Evolutionary conservation across 2,888 invertebrate genomes (phyloP), one percentile per base, ranked within the genome.

Genomic region (Diarsia mendica): DNA sequence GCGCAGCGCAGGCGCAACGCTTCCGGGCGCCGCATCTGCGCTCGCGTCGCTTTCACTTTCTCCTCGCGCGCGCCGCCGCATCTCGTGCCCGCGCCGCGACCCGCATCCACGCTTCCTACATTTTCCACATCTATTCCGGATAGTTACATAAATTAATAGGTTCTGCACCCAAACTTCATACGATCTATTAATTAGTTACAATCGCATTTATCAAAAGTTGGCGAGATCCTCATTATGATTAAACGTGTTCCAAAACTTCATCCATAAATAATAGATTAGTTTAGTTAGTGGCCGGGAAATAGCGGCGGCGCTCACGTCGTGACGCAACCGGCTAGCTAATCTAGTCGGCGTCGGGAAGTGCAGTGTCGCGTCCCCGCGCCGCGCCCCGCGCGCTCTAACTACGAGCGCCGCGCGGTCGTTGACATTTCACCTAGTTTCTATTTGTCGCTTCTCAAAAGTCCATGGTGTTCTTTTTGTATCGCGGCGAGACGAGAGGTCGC

Each of bases 341-440:
- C 96, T 96, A 96, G 96, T 95, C 94, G 95, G 92, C 94, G 95
- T 96, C 96, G 96, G 96, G 96, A 96, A 96, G 96, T 96, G 96
- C 96, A 96, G 96, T 96, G 96, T 96, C 96, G 96, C 95, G 96
- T 94, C 96, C 96, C 96, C 91, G 94, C 95, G 91, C 90, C 94
- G 92, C 95, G 89, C 95, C 92, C 63, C 95, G 94, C 95, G 90
- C 91, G 89, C 91, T 91, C 93, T 92, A 94, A 92, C 95, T 93
- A 91, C 93, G 94, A 93, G 92, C 94, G 91, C 91, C 91, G 94
- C 91, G 92, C 96, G 96, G 96, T 96, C 96, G 89, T 96, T 96
- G 93, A 96, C 96, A 93, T 95, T 96, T 96, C 95, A 96, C 96
- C 96, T 95, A 96, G 96, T 96, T 96, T 96, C 96, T 96, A 95